Percentiles rank a stretch among this genome's conserved stretches.
phyloP scores from a whole-genome alignment of 1,140 invertebrate genomes.

The Drosophila miranda region DNA sequence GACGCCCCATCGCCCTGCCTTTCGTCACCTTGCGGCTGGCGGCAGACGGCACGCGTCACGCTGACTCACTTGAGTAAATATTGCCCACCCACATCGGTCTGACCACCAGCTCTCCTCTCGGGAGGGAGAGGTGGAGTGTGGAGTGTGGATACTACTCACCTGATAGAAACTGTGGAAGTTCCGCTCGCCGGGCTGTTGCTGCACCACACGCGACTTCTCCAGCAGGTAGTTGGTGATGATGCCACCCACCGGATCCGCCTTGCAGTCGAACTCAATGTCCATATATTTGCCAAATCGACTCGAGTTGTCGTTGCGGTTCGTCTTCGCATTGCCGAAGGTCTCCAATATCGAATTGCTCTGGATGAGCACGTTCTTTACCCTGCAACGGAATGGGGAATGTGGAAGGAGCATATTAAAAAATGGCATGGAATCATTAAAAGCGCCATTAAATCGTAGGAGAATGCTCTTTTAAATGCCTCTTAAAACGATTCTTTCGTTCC shows the following conservation, averaged over 20 bases:
- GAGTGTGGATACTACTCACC: conserved; percentile 83
- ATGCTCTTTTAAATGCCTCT: conserved; percentile 2
- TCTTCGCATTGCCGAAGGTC: conserved; percentile 99
- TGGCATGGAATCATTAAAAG: conserved; percentile 17
- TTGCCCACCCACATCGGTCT: conserved; percentile 1
- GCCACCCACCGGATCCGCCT: conserved; percentile 97
- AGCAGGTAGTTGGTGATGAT: conserved; percentile 98
- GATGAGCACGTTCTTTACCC: conserved; percentile 98
- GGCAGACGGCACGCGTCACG: conserved; percentile 41
- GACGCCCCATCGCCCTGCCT: conserved; percentile 8
- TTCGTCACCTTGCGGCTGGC: conserved; percentile 32
- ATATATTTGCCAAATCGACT: conserved; percentile 99
- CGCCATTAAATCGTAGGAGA: conserved; percentile 22
- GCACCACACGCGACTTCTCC: conserved; percentile 97
- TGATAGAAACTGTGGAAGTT: conserved; percentile 99
- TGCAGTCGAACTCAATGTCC: conserved; percentile 99
- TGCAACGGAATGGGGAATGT: conserved; percentile 83
- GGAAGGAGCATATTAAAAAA: conserved; percentile 11
- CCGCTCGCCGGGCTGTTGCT: conserved; percentile 95
- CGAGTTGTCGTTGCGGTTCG: conserved; percentile 98
- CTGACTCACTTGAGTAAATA: conserved; percentile 68
- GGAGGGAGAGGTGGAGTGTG: too few species aligned
- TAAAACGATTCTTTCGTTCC: background rate
- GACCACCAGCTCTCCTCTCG: too few species aligned
- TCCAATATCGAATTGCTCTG: conserved; percentile 98